phyloP scores from a whole-genome alignment of 2,113 vertebrate genomes.

The Seriola rivoliana region DNA sequence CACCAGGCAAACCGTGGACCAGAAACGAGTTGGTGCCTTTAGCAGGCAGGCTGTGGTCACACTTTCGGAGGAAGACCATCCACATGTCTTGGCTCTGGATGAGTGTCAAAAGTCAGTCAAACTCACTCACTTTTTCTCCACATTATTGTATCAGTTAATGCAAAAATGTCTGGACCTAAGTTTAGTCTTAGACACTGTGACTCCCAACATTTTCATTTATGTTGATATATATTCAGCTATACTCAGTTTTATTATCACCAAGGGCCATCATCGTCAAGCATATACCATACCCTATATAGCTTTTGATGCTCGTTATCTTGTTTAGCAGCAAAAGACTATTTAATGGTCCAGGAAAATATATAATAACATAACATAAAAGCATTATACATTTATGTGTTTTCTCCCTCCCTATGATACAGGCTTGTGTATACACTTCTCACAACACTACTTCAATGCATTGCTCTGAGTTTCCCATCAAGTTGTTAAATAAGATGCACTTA shows the following conservation, averaged over 20 bases:
- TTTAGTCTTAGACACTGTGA: neutral
- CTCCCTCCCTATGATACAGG: neutral
- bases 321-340: too few relatives aligned
- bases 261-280: neutral
- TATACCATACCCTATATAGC: neutral
- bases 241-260: neutral
- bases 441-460: neutral
- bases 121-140: neutral
- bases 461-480: conserved; percentile 9
- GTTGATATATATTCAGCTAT: neutral
- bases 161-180: neutral
- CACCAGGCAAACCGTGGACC: conserved; percentile 93
- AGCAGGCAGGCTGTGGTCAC: conserved; percentile 90
- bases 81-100: conserved; percentile 92
- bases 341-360: too few relatives aligned
- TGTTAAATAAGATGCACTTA: conserved; percentile 24
- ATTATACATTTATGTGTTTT: conserved; percentile 9
- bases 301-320: neutral
- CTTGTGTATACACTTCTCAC: neutral
- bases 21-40: conserved; percentile 87
- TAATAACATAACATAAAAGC: neutral
- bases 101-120: conserved; percentile 91
- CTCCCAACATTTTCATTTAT: neutral
- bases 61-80: conserved; percentile 97
- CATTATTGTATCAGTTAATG: neutral